Base-by-base conservation (phyloP, 1,140 invertebrate species). In the Drosophila pectinifera region DNA sequence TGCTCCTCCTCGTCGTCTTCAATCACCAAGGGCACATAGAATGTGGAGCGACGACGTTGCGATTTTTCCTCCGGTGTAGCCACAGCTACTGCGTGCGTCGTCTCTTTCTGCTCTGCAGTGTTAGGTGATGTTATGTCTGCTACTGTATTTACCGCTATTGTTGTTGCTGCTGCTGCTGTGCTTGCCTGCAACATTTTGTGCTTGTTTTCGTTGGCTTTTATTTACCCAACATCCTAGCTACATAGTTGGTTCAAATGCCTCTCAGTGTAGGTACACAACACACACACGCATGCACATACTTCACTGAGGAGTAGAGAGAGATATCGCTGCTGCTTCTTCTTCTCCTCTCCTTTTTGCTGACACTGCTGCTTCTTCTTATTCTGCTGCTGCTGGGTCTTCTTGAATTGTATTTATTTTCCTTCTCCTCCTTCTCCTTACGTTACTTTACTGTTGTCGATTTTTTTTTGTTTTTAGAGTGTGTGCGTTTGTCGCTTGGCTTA, bases 21-120 rank as follows among this genome's bases (percentile, higher is more conserved):
- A 8, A 90, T 92, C 16, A 94, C 93, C 57, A 94, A 85, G 68
- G 94, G 94, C 56, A 94, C 93, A 78, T 94, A 94, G 91, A 94
- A 94, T 56, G 94, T 93, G 48, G 94, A 94, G 48, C 94, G 93
- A 36, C 94, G 93, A 13, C 93, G 91, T 48, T 90, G 78, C 28
- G 91, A 80, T 41, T 92, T 92, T 43, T 92, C 91, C 36, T 92
- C 88, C 18, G 79, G 75, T 24, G 77, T 89, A 20, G 75, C 78
- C 49, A 53, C 49, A 31, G 22, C 49, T 11, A 53, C 49, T 13
- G 62, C 36, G 61, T 55, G 91, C 46, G 65, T 22, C 7, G 34
- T 51, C 20, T 55, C 76, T 51, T 64, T 84, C 31, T 67, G 72
- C 34, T 74, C 80, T 20, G 34, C 31, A 36, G 18, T 20, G 7